A percentile compares a stretch with the other conserved stretches of the same genome.
These are phyloP conservation scores for Caracal caracal DNA, from an alignment of 2,113 vertebrate genomes.

Conservation along the genomic window DNA sequence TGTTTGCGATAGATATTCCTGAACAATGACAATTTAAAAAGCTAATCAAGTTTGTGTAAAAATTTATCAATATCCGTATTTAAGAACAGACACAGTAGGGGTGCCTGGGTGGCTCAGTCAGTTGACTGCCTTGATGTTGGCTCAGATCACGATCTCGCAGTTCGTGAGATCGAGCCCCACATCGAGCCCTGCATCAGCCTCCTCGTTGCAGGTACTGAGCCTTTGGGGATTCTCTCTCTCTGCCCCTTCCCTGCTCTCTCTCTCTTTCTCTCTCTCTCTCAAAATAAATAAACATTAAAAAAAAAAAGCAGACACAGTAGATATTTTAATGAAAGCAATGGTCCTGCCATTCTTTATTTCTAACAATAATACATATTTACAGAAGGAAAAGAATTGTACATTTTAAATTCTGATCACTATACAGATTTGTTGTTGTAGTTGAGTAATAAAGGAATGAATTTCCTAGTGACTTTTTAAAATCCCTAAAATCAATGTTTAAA, in stretches of 20 bases:
- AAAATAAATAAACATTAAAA: too few species aligned
- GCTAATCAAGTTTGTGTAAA: conserved; percentile 63
- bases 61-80: conserved; percentile 69
- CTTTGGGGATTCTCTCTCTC: too few species aligned
- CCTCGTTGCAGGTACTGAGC: too few species aligned
- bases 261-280: too few species aligned
- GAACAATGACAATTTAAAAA: conserved; percentile 25
- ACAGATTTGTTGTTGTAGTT: conserved; percentile 27
- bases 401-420: conserved; percentile 61
- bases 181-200: too few species aligned
- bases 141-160: too few species aligned
- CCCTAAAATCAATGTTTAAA: not conserved
- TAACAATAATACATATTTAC: conserved; percentile 70
- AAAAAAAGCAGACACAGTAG: conserved; percentile 27
- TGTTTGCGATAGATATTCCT: not conserved
- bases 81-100: conserved; percentile 69
- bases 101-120: too few species aligned
- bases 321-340: conserved; percentile 75
- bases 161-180: too few species aligned
- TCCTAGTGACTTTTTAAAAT: conserved; percentile 41
- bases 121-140: too few species aligned
- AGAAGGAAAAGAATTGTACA: conserved; percentile 72
- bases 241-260: too few species aligned
- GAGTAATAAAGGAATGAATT: conserved; percentile 55
- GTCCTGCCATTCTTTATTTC: conserved; percentile 81